Base-by-base conservation (phyloP, 2,888 invertebrate species). In the Monochamus alternatus region DNA sequence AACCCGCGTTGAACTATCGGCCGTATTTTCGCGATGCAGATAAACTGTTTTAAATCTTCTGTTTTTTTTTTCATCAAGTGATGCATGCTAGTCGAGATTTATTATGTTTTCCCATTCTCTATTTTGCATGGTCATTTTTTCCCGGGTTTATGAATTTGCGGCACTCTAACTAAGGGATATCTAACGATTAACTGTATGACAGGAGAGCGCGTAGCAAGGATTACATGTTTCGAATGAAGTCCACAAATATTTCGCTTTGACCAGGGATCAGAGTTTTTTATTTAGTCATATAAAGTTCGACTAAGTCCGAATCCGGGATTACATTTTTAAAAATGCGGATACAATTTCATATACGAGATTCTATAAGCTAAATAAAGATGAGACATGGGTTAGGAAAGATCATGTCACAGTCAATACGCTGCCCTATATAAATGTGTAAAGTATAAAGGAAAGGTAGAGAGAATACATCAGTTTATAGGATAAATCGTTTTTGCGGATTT, bases 41-140 rank as follows among this genome's bases (percentile, higher is more conserved):
- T 77, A 72, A 74, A 76, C 52, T 72, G 60, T 71, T 74, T 72
- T 70, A 74, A 73, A 80, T 75, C 71, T 78, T 79, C 73, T 74
- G 68, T 78, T 76, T 58, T 70, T 74, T 72, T 38, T 60, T 71
- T 72, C 73, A 65, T 47, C 63, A 70, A 74, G 65, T 73, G 73
- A 70, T 78, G 78, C 74, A 78, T 75, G 74, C 73, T 65, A 60
- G 73, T 75, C 73, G 63, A 73, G 69, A 68, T 77, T 76, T 67
- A 55, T 74, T 75, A 75, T 75, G 63, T 76, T 73, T 70, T 73
- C 66, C 65, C 65, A 75, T 73, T 71, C 72, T 55, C 62, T 73
- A 67, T 76, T 64, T 75, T 77, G 79, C 77, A 77, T 74, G 79
- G 59, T 51, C 73, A 67, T 67, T 74, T 75, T 74, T 58, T 71